These are phyloP conservation scores for Syngnathus scovelli DNA, from an alignment of 2,113 vertebrate species.

Conservation along the genomic window DNA sequence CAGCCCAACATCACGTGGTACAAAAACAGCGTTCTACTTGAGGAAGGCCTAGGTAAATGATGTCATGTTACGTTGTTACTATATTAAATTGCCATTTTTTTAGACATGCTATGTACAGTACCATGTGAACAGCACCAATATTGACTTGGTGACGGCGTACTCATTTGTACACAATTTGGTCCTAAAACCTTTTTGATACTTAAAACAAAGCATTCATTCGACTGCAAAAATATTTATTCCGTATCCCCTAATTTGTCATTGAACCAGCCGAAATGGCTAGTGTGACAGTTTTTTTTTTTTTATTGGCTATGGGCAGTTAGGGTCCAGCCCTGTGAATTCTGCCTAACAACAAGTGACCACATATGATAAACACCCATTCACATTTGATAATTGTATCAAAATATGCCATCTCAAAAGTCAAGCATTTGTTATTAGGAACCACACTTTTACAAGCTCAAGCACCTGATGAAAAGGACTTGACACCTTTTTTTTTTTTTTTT, in stretches of 20 bases:
- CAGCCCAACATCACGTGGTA: slow-evolving; percentile 74
- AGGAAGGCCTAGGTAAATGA: slow-evolving; percentile 76
- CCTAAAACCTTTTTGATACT: too few species aligned
- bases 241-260: too few species aligned
- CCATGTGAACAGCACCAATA: too few species aligned
- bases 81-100: background rate
- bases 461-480: background rate
- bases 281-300: too few species aligned
- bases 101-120: too few species aligned
- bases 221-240: too few species aligned
- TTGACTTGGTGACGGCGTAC: too few species aligned
- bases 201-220: too few species aligned
- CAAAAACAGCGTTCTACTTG: slow-evolving; percentile 74
- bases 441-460: background rate
- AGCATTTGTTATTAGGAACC: background rate
- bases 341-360: background rate
- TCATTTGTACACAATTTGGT: too few species aligned
- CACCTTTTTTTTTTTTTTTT: background rate
- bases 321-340: background rate
- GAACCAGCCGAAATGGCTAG: too few species aligned
- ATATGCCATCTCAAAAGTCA: background rate
- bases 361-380: too few species aligned
- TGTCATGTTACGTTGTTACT: background rate
- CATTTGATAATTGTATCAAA: background rate
- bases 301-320: too few species aligned